phyloP scores from a whole-genome alignment of 1,140 invertebrate species.

The Dendrolimus kikuchii region DNA sequence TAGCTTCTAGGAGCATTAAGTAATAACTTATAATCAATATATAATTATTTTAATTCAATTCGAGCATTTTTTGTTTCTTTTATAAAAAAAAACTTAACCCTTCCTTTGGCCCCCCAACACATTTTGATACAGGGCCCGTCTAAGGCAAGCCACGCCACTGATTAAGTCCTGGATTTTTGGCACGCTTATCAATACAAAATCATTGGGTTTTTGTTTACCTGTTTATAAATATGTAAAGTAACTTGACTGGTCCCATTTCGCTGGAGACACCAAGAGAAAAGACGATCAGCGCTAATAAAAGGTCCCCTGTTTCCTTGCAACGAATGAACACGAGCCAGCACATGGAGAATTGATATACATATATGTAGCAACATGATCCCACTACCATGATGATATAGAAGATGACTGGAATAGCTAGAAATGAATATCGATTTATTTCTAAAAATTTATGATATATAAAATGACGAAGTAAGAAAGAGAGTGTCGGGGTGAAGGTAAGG shows the following conservation, averaged over 20 bases:
- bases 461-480: neutral
- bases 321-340: conserved; percentile 22
- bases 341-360: conserved; percentile 22
- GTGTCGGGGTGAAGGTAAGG: neutral
- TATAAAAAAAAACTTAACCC: no score
- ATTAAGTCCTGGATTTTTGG: no score
- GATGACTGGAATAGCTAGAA: conserved; percentile 12
- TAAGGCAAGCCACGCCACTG: no score
- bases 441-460: neutral
- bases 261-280: conserved; percentile 23
- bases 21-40: no score
- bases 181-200: no score
- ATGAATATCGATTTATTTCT: neutral
- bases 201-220: conserved; percentile 10
- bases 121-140: no score
- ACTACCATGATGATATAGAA: conserved; percentile 7
- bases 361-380: conserved; percentile 13
- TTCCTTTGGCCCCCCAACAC: no score
- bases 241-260: conserved; percentile 19
- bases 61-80: no score
- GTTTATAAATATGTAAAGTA: conserved; percentile 21
- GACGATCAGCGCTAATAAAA: conserved; percentile 15
- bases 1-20: no score
- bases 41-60: no score
- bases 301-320: conserved; percentile 14